Base-by-base conservation (phyloP, 2,888 invertebrate genomes). In the Drosophila pseudotakahashii region DNA sequence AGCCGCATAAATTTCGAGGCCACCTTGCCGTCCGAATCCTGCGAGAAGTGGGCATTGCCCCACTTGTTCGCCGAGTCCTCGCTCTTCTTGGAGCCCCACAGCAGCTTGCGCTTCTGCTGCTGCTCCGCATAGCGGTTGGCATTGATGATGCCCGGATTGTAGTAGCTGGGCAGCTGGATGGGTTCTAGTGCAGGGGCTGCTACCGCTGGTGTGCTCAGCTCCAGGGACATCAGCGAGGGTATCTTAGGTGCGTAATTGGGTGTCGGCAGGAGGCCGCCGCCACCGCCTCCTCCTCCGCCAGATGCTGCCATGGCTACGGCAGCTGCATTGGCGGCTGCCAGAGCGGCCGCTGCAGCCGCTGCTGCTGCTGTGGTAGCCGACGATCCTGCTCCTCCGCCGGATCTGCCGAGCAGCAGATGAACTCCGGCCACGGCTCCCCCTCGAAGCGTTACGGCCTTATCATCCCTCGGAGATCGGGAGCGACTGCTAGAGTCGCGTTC, bases 1-100 rank as follows among this genome's bases (percentile, higher is more conserved):
- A 99, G 94, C 75, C 99, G 94, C 93, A 98, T 97, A 92, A 99
- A 99, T 93, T 99, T 99, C 64, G 96, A 97, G 0, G 97, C 96
- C 83, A 98, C 96, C 92, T 96, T 97, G 73, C 98, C 98, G 92
- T 98, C 98, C 23, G 95, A 94, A 92, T 98, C 98, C 91, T 97
- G 96, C 0, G 97, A 95, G 92, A 98, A 98, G 30, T 96, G 95
- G 0, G 98, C 96, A 67, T 74, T 95, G 79, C 96, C 95, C 97
- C 98, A 98, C 73, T 95, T 94, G 44, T 90, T 88, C 32, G 91
- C 88, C 34, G 90, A 88, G 36, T 90, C 90, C 41, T 93, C 93
- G 44, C 93, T 92, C 69, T 93, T 95, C 92, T 96, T 97, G 85
- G 96, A 95, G 3, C 96, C 95, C 98, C 99, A 99, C 19, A 99